Base-by-base conservation (phyloP, 2,113 vertebrate species). In the Syngnathoides biaculeatus region DNA sequence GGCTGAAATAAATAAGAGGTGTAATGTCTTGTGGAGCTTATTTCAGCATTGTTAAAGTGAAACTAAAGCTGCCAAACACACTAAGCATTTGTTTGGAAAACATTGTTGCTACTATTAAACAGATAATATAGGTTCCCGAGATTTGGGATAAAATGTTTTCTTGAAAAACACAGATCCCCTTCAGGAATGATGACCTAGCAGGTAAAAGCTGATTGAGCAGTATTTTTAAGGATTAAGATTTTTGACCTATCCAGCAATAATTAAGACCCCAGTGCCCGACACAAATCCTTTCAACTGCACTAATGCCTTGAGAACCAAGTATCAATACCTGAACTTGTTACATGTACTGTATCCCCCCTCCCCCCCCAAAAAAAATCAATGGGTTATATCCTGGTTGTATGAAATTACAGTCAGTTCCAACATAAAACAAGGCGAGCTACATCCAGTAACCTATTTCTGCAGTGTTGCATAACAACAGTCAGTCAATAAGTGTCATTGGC, bases 271-370 rank as follows among this genome's bases (percentile, higher is more conserved):
- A 15, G 35, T 39, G 57, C 68, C 4, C 5, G 50, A 60, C 60
- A 61, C 47, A 59, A 59, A 68, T 53, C 58, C 27, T 66, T 68
- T 27, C 55, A 56, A 65, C 42, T 43, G 43, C 24, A n/a, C 38
- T 52, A 52, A 76, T 72, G 26, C 63, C 68, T 71, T 57, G 14
- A 59, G 39, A 80, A 62, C 10, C 15, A 47, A 50, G 63, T 65
- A 75, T 67, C 63, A 68, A 43, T 80, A 69, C 26, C 45, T 77
- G 43, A 74, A 71, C 58, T 62, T 40, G 8, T 67, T 72, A 52
- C 43, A 27, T 63, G 57, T 48, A 58, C 22, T 63, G 57, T 48
- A 58, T 27, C 64, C 69, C n/a, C 20, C 55, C 50, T n/a, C n/a
- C n/a, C n/a, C n/a, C n/a, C n/a, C n/a, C n/a, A n/a, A n/a, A n/a